These are phyloP conservation scores for Allolobophora icterica DNA, from an alignment of 2,888 invertebrate species.

Conservation along the genomic window DNA sequence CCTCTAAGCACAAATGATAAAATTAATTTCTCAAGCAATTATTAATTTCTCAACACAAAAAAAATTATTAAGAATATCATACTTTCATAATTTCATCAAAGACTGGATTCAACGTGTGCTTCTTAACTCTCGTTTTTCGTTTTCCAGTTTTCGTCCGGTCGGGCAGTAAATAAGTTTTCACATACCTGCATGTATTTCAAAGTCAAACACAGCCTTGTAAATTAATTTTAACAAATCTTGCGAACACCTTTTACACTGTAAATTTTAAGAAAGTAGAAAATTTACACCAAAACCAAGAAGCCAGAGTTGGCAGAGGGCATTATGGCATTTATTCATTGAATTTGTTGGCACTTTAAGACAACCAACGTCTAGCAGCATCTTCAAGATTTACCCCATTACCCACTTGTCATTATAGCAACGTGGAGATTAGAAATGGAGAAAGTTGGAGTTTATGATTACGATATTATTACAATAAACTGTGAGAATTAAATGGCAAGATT, in stretches of 20 bases:
- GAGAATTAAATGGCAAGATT: background rate
- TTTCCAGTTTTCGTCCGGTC: conserved; percentile 96
- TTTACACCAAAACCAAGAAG: background rate
- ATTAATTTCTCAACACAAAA: background rate
- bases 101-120: conserved; percentile 89
- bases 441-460: no score
- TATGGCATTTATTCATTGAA: background rate
- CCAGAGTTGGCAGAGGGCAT: background rate
- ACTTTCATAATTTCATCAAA: conserved; percentile 83
- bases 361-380: background rate
- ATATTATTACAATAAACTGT: background rate
- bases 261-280: background rate
- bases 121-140: conserved; percentile 90
- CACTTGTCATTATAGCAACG: background rate
- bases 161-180: conserved; percentile 89
- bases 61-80: conserved; percentile 48
- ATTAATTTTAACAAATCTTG: background rate
- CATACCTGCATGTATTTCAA: conserved; percentile 69
- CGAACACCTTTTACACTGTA: background rate
- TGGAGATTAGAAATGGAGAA: no score
- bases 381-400: background rate
- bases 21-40: background rate
- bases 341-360: background rate
- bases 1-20: background rate
- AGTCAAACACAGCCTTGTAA: background rate